A percentile compares a stretch with the other conserved stretches of the same genome.
phyloP scores from a whole-genome alignment of 2,113 vertebrate species.

The Ceyx cyanopectus region DNA sequence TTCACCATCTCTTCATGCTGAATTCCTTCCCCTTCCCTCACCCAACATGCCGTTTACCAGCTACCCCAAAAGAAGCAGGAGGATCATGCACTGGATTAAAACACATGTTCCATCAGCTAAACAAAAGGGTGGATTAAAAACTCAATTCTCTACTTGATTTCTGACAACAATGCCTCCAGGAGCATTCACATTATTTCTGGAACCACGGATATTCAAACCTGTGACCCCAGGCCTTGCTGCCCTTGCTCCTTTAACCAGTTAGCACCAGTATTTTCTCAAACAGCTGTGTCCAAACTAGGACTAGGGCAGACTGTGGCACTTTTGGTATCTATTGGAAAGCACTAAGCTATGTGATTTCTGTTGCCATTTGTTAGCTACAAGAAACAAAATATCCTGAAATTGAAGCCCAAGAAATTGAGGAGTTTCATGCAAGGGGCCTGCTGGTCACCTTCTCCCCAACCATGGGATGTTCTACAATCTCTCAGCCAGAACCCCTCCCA shows the following conservation, averaged over 20 bases:
- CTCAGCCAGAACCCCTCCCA: background rate
- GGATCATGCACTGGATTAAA: background rate
- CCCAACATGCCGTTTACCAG: fast-evolving
- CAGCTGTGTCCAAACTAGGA: background rate
- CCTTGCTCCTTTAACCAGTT: background rate
- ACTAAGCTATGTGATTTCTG: background rate
- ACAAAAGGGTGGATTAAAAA: background rate
- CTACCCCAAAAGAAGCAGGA: background rate
- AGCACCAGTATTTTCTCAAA: background rate
- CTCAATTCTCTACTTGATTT: background rate
- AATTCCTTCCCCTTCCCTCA: background rate
- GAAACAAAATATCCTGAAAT: background rate
- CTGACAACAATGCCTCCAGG: background rate
- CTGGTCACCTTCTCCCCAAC: background rate
- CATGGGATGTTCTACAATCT: background rate
- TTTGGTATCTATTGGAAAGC: background rate
- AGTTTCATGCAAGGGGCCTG: background rate
- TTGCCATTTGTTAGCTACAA: background rate
- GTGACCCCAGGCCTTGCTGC: background rate
- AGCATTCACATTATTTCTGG: fast-evolving
- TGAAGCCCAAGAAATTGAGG: background rate
- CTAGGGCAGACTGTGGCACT: fast-evolving
- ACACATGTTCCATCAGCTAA: background rate
- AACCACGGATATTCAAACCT: background rate
- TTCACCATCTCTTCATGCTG: background rate